Evolutionary conservation across 2,113 vertebrate species (phyloP).

Genomic region (Entomyzon cyanotis): DNA sequence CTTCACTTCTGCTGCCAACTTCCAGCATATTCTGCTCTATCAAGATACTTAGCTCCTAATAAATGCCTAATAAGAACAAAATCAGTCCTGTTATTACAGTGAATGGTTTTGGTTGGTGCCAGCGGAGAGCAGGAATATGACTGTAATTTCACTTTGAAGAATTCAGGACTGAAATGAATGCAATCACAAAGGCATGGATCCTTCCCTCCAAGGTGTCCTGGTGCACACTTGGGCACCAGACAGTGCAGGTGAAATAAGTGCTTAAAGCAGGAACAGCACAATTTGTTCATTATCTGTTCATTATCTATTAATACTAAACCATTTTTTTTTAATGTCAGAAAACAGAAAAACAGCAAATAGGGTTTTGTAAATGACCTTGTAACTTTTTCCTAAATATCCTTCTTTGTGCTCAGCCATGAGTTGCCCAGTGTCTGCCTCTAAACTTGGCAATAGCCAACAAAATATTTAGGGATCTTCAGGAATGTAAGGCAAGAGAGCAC

Average conservation of each 20-base stretch:
- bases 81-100: not conserved
- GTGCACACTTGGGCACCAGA: not conserved
- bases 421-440: not conserved
- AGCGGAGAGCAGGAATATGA: not conserved
- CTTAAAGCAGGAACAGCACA: not conserved
- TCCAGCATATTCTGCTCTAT: slow-evolving; percentile 15
- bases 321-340: not conserved
- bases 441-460: not conserved
- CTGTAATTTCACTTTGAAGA: not conserved
- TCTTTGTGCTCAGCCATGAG: not conserved
- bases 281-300: not conserved
- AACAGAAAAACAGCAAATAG: not conserved
- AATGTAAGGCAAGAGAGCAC: not conserved
- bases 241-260: not conserved
- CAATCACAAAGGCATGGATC: not conserved
- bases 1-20: not conserved
- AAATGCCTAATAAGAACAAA: slow-evolving; percentile 34
- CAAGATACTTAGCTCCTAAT: not conserved
- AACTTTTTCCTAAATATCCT: not conserved
- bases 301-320: too few relatives aligned
- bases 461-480: not conserved
- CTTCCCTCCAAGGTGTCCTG: not conserved
- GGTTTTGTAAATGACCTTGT: not conserved
- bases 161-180: not conserved
- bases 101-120: not conserved